Evolutionary conservation across 2,113 vertebrate genomes (phyloP).

Genomic region (Forbesichthys papilliferus): DNA sequence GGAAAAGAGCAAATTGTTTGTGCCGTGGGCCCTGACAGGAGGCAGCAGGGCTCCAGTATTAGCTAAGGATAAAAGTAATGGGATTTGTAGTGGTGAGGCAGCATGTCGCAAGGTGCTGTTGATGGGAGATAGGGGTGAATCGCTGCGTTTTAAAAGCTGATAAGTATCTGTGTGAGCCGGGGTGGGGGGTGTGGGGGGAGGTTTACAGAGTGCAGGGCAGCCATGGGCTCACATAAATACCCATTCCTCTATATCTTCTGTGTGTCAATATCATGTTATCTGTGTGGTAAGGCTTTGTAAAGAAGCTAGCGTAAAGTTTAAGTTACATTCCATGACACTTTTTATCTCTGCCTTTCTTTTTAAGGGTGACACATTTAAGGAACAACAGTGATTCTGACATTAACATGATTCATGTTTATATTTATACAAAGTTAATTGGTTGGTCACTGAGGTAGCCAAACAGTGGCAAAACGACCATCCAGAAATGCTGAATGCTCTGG

Average conservation of each 20-base stretch:
- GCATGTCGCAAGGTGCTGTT: conserved; percentile 68
- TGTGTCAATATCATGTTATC: conserved; percentile 46
- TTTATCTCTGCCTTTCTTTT: conserved; percentile 10
- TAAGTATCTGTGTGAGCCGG: conserved; percentile 66
- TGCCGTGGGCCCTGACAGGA: conserved; percentile 74
- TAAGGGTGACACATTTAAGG: conserved; percentile 2
- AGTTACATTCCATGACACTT: not conserved
- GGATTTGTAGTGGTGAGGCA: conserved; percentile 76
- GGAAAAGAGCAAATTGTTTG: conserved; percentile 77
- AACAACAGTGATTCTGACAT: no score
- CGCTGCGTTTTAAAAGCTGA: conserved; percentile 70
- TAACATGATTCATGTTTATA: no score
- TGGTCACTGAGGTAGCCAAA: no score
- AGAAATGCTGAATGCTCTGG: no score
- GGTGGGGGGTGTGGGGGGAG: conserved; percentile 38
- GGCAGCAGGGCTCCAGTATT: conserved; percentile 67
- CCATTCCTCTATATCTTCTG: conserved; percentile 24
- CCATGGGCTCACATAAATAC: conserved; percentile 55
- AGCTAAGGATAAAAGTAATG: conserved; percentile 80
- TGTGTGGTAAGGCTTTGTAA: conserved; percentile 30
- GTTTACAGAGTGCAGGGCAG: conserved; percentile 50
- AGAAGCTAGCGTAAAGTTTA: conserved; percentile 17
- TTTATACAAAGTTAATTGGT: no score
- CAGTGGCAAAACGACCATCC: no score
- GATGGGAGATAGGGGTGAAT: conserved; percentile 74